phyloP scores from a whole-genome alignment of 2,888 invertebrate species.

The Nephrotoma flavescens region DNA sequence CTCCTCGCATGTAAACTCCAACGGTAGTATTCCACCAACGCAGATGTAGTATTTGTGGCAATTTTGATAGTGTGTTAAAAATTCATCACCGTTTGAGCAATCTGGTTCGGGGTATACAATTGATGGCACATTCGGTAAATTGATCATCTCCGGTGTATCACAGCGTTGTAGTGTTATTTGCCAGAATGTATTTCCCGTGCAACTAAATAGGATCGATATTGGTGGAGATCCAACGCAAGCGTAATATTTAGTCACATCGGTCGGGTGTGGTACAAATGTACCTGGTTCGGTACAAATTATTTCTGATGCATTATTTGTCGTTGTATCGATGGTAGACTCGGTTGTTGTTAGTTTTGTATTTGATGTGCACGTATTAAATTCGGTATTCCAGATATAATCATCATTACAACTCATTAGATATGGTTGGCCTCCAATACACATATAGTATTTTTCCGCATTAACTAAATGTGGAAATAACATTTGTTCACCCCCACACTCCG shows the following conservation, averaged over 20 bases:
- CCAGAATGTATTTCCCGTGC: neutral
- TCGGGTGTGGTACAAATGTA: neutral
- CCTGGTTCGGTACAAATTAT: neutral
- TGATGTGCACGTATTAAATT: no score
- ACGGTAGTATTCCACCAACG: neutral
- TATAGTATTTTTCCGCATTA: no score
- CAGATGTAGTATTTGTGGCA: neutral
- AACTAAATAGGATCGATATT: neutral
- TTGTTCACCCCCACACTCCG: no score
- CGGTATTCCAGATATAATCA: no score
- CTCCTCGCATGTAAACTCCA: neutral
- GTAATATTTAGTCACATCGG: neutral
- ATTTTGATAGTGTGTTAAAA: neutral
- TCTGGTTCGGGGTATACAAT: neutral
- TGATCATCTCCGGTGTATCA: neutral
- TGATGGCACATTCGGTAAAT: neutral
- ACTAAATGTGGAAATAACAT: no score
- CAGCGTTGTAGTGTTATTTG: neutral
- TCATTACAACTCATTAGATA: no score
- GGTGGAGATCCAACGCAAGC: neutral
- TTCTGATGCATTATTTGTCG: no score
- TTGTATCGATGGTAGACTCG: no score
- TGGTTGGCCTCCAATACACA: no score
- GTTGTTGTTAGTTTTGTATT: no score
- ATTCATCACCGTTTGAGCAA: neutral